A percentile compares a stretch with the other conserved stretches of the same genome.
Conservation (phyloP, 1,140 invertebrate genomes). For the Zaprionus davidi region DNA sequence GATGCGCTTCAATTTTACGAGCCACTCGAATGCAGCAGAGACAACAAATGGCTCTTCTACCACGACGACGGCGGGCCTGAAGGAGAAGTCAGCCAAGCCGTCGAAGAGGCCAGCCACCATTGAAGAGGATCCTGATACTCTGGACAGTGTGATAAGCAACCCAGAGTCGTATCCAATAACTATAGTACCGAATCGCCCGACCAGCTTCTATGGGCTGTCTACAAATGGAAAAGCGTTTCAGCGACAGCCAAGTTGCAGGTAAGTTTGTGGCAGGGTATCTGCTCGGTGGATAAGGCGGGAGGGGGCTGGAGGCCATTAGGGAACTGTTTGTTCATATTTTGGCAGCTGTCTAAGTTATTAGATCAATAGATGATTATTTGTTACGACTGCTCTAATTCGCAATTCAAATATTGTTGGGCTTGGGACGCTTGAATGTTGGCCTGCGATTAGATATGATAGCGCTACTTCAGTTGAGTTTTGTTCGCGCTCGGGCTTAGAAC, state of each 20-base stretch:
- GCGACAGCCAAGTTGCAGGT: slow-evolving; percentile 78
- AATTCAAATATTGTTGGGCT: slow-evolving; percentile 42
- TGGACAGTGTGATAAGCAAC: slow-evolving; percentile 83
- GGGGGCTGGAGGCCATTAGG: slow-evolving; percentile 33
- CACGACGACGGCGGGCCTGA: slow-evolving; percentile 19
- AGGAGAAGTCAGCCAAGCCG: slow-evolving; percentile 61
- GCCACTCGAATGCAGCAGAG: slow-evolving; percentile 51
- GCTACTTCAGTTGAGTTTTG: slow-evolving; percentile 50
- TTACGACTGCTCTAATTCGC: slow-evolving; percentile 64
- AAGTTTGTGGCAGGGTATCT: slow-evolving; percentile 34
- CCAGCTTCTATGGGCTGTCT: slow-evolving; percentile 70
- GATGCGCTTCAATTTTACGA: slow-evolving; percentile 73
- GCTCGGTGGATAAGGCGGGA: neutral
- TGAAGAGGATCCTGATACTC: slow-evolving; percentile 80
- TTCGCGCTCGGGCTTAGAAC: slow-evolving; percentile 45
- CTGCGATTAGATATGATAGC: slow-evolving; percentile 25
- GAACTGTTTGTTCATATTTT: slow-evolving; percentile 28
- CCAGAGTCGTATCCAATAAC: slow-evolving; percentile 82
- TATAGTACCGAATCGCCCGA: slow-evolving; percentile 77
- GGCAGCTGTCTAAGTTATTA: slow-evolving; percentile 48
- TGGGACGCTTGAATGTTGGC: slow-evolving; percentile 37
- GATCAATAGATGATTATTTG: slow-evolving; percentile 52
- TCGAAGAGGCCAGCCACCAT: slow-evolving; percentile 63
- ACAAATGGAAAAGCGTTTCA: slow-evolving; percentile 65
- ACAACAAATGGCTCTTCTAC: slow-evolving; percentile 17